Evolutionary conservation across 2,113 vertebrate species (phyloP).

Genomic region (Pica pica): DNA sequence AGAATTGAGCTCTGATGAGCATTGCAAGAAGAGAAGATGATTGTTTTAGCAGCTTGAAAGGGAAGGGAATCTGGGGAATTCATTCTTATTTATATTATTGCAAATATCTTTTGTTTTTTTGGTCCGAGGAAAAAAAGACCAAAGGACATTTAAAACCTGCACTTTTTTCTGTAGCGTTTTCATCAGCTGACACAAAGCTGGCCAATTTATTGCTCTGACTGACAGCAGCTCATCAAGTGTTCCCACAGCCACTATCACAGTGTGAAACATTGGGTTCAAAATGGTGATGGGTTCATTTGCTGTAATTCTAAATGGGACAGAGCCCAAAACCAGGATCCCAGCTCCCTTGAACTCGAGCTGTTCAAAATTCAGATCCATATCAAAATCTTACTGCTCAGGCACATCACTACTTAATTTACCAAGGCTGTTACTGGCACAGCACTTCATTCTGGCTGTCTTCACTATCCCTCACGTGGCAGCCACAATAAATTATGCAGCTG

Average conservation of each 20-base stretch:
- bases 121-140: not conserved
- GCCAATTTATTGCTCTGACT: constrained; percentile 62
- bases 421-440: constrained; percentile 49
- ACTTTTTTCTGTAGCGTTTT: constrained; percentile 40
- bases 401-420: constrained; percentile 54
- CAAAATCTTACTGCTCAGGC: constrained; percentile 45
- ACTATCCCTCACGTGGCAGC: not conserved
- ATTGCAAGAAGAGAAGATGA: constrained; percentile 24
- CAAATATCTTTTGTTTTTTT: not conserved
- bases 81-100: constrained; percentile 36
- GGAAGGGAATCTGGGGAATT: not conserved
- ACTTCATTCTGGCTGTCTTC: constrained; percentile 50
- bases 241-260: constrained; percentile 57
- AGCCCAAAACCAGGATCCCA: constrained; percentile 42
- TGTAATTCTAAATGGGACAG: constrained; percentile 58
- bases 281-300: constrained; percentile 62
- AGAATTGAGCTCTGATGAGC: constrained; percentile 27
- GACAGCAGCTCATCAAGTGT: constrained; percentile 61
- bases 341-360: constrained; percentile 55
- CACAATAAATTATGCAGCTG: constrained; percentile 42
- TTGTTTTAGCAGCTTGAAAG: constrained; percentile 50
- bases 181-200: constrained; percentile 48
- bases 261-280: constrained; percentile 63
- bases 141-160: constrained; percentile 31
- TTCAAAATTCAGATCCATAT: constrained; percentile 49